phyloP scores from a whole-genome alignment of 2,113 vertebrate species.

The Aptenodytes patagonicus region DNA sequence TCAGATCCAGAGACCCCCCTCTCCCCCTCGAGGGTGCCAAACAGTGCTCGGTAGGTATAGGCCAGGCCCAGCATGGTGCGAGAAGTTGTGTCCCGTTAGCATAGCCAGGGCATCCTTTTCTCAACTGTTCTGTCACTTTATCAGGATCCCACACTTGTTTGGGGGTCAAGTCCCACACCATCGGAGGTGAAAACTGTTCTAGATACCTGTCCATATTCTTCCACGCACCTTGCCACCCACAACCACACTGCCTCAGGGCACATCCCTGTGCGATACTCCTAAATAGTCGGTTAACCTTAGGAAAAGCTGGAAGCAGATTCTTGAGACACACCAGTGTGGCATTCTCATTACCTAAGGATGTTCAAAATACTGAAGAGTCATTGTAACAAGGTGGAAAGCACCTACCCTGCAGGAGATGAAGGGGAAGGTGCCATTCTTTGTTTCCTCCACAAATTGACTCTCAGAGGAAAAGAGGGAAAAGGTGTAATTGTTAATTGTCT shows the following conservation, averaged over 20 bases:
- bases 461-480: slow-evolving; percentile 1
- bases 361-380: not conserved
- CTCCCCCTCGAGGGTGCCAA: not conserved
- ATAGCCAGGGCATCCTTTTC: not conserved
- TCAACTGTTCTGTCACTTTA: not conserved
- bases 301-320: not conserved
- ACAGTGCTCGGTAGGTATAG: fast-evolving
- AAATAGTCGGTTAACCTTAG: not conserved
- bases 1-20: not conserved
- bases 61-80: fast-evolving
- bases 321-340: not conserved
- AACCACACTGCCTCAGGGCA: not conserved
- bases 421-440: not conserved
- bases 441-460: not conserved
- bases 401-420: not conserved
- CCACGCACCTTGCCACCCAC: fast-evolving
- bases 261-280: not conserved
- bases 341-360: not conserved
- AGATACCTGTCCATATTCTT: not conserved
- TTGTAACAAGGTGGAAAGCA: not conserved
- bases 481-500: slow-evolving; percentile 49
- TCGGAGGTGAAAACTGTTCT: not conserved
- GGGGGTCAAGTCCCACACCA: not conserved
- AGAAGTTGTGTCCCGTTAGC: not conserved
- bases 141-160: not conserved